Evolutionary conservation across 2,113 vertebrate genomes (phyloP), one percentile per base, ranked within the genome.

Genomic region (Saimiri boliviensis): DNA sequence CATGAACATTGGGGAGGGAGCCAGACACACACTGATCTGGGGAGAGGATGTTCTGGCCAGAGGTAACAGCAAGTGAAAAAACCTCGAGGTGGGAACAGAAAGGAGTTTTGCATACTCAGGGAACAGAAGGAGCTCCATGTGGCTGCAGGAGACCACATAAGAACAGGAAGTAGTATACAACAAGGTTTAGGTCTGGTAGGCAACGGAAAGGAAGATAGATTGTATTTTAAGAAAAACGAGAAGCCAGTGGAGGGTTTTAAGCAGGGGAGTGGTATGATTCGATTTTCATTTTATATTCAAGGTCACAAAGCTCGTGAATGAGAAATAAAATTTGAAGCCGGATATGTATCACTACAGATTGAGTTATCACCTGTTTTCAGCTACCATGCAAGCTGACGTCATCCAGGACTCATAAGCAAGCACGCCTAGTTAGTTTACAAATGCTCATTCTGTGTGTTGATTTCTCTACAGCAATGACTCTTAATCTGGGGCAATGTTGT

Each of bases 221-320:
- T 94, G 79, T n/a, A 81, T 70, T 81, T 86, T 40, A 80, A 93
- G 68, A 80, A 83, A 96, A 79, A 17, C 21, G 30, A 80, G 71
- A 91, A 96, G 68, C 74, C 35, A 12, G n/a, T 32, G 27, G 27
- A 96, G n/a, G 19, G 19, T 82, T 93, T 94, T 79, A 73, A 86
- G 56, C 60, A 70, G 27, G 20, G 35, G 40, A 86, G 5, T 68
- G 77, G 21, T 60, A 30, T 74, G 56, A 74, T 82, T 70, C 93
- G 60, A 91, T 96, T 96, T 98, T 93, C 49, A 71, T 86, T 74
- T 97, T 83, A 80, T 49, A 84, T 40, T 74, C 80, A 95, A 93
- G 82, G 80, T 93, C 86, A 93, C 91, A 94, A 91, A 95, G 66
- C 81, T 84, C 17, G 71, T 32, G 35, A 93, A 74, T 56, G 45